These are phyloP conservation scores for Eupithecia dodoneata DNA, from an alignment of 2,888 invertebrate species.

Conservation along the genomic window DNA sequence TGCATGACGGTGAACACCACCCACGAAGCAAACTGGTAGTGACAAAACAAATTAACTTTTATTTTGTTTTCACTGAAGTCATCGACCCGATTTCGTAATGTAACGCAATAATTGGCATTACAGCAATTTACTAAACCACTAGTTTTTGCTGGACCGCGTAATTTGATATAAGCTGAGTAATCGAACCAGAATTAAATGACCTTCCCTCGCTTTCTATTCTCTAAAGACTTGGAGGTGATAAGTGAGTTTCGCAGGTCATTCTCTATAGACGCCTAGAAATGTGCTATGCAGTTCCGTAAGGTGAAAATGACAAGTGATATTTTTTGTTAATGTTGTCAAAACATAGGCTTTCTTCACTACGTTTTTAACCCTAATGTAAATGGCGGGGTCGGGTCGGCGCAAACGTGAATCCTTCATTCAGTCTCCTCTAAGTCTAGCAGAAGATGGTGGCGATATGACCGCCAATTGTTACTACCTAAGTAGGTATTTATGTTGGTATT, in stretches of 20 bases:
- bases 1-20: not conserved
- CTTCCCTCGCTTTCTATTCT: slow-evolving; percentile 22
- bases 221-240: slow-evolving; percentile 7
- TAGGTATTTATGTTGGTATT: no score
- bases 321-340: not conserved
- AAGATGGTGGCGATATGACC: no score
- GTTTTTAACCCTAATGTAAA: not conserved
- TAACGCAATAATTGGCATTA: slow-evolving; percentile 57
- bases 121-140: slow-evolving; percentile 55
- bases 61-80: slow-evolving; percentile 59
- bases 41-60: slow-evolving; percentile 49
- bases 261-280: slow-evolving; percentile 28
- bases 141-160: slow-evolving; percentile 63
- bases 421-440: not conserved
- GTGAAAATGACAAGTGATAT: slow-evolving; percentile 21
- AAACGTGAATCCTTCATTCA: not conserved
- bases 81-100: slow-evolving; percentile 59
- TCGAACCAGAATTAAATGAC: slow-evolving; percentile 49
- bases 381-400: not conserved
- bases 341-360: not conserved
- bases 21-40: slow-evolving; percentile 34
- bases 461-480: no score
- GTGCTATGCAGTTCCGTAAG: slow-evolving; percentile 39
- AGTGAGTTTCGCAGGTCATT: slow-evolving; percentile 23
- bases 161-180: slow-evolving; percentile 58